Base-by-base conservation (phyloP, 1,140 invertebrate genomes). In the Anadara kagoshimensis region DNA sequence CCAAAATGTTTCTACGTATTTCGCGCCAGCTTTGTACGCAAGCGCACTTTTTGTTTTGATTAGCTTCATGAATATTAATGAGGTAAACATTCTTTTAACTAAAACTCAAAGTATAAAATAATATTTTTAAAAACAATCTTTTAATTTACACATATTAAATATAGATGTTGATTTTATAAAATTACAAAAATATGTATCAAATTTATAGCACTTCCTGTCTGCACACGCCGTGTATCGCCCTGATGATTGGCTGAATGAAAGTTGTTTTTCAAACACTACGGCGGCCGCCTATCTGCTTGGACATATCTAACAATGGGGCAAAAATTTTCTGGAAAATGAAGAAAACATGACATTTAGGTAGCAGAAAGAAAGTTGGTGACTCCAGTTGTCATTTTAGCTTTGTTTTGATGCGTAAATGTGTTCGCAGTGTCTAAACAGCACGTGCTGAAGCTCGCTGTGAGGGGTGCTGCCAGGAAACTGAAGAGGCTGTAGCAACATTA, bases 261-360 rank as follows among this genome's bases (percentile, higher is more conserved):
- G 68, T 74, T 74, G 69, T 78, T 74, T 78, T 82, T 82, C 80
- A 82, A 82, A 82, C 73, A 65, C 57, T 68, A 76, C 74, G 80
- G 80, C 80, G 78, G 78, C 73, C 73, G 69, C 63, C 59, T 77
- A 69, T 36, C 29, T 36, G 29, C 29, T 36, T 36, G 29, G 63
- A 59, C 73, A 76, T 65, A 78, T 76, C 76, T 72, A 54, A 57
- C 57, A 63, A 63, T 75, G 68, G 49, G 62, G 68, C 51, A 69
- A 62, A 66, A 56, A 56, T 49, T 64, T 69, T 7, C 57, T 66
- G 26, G 43, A 64, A 66, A 58, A 63, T 29, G 63, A 57, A 41
- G 18, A 45, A 47, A 72, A 54, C 57, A 53, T 58, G 43, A 74
- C 45, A 62, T 47, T 71, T 49, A 36, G 29, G 29, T 36, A 36